phyloP scores from a whole-genome alignment of 2,888 invertebrate genomes.

The Ecliptopera silaceata region DNA sequence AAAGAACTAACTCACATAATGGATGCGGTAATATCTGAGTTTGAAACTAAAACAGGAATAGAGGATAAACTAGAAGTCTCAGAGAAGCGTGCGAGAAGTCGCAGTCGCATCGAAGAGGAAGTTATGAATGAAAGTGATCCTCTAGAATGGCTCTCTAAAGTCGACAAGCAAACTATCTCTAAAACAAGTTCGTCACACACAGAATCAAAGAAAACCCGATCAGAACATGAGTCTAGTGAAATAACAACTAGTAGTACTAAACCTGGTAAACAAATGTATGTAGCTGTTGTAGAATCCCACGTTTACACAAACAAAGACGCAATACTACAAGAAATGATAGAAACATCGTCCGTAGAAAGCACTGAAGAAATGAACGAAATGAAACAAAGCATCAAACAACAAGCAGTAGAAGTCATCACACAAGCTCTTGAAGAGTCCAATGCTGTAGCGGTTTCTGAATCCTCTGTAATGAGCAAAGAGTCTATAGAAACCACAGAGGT shows the following conservation, averaged over 20 bases:
- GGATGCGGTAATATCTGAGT: conserved; percentile 70
- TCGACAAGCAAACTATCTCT: conserved; percentile 40
- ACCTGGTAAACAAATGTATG: conserved; percentile 59
- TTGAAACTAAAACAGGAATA: conserved; percentile 60
- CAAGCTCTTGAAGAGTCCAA: conserved; percentile 36
- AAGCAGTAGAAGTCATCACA: conserved; percentile 50
- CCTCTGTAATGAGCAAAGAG: conserved; percentile 14
- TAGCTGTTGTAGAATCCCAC: conserved; percentile 74
- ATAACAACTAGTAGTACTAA: conserved; percentile 36
- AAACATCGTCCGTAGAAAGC: conserved; percentile 49
- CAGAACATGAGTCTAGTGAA: conserved; percentile 44
- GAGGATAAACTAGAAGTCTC: conserved; percentile 50
- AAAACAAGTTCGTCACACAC: conserved; percentile 38
- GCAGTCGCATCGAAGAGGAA: conserved; percentile 59
- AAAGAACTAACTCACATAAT: conserved; percentile 66
- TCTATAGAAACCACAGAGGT: conserved; percentile 21
- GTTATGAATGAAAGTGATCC: conserved; percentile 54
- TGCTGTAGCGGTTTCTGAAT: conserved; percentile 11
- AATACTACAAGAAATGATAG: conserved; percentile 62
- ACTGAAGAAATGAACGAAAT: conserved; percentile 40
- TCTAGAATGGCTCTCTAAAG: conserved; percentile 59
- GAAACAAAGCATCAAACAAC: conserved; percentile 32
- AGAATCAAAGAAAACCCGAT: conserved; percentile 43
- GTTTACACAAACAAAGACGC: conserved; percentile 71
- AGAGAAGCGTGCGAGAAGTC: conserved; percentile 48